Evolutionary conservation across 2,113 vertebrate genomes (phyloP).

Genomic region (Neogale vison): DNA sequence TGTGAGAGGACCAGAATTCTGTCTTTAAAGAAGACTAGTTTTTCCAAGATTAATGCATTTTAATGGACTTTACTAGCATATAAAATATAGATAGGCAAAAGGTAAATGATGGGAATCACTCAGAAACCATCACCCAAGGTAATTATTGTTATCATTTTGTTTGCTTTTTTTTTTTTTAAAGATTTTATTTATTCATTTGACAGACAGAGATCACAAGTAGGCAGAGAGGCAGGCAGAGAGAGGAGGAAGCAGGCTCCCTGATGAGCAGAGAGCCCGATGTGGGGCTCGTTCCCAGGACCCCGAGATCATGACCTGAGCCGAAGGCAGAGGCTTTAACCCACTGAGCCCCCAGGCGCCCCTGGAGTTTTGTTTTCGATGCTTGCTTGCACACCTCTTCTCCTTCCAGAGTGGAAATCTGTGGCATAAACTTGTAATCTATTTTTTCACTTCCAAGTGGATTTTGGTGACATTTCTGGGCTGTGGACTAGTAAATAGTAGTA

Average conservation of each 20-base stretch:
- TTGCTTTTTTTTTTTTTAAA: neutral
- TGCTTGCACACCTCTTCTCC: neutral
- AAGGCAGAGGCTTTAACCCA: no score
- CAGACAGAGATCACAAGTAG: no score
- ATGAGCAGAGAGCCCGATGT: no score
- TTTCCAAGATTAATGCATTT: neutral
- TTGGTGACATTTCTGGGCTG: neutral
- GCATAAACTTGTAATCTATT: neutral
- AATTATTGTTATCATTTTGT: accelerated
- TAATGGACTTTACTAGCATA: accelerated
- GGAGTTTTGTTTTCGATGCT: neutral
- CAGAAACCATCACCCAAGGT: accelerated
- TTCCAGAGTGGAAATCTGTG: neutral
- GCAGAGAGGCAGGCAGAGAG: no score
- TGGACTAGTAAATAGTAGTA: no score
- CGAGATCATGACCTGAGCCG: no score
- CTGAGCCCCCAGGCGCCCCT: no score
- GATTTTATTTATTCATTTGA: no score
- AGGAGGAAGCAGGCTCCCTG: no score
- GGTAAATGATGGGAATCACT: accelerated
- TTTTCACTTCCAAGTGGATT: neutral
- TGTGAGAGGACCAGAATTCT: accelerated
- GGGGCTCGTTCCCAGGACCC: no score
- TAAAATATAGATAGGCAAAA: neutral
- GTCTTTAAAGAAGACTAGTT: no score